Evolutionary conservation across 2,888 invertebrate species (phyloP).

Genomic region (Oligia fasciuncula): DNA sequence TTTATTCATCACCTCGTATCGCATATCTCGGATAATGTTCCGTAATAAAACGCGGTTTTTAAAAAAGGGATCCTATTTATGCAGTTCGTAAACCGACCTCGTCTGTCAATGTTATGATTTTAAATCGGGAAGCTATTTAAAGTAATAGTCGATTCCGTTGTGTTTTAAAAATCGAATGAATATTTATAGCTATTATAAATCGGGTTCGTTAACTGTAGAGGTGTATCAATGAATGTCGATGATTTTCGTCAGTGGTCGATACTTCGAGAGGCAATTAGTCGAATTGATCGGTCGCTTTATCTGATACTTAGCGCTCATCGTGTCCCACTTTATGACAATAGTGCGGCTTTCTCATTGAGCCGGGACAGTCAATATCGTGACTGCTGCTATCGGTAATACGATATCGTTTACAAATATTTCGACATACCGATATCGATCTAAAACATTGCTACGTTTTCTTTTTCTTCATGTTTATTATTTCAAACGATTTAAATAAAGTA

Average conservation of each 20-base stretch:
- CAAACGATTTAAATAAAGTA: slow-evolving; percentile 29
- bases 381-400: slow-evolving; percentile 77
- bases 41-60: slow-evolving; percentile 31
- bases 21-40: slow-evolving; percentile 26
- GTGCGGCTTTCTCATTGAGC: slow-evolving; percentile 71
- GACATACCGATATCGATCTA: slow-evolving; percentile 84
- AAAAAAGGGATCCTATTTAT: slow-evolving; percentile 31
- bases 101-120: slow-evolving; percentile 46
- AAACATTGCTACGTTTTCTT: slow-evolving; percentile 58
- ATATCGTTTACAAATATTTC: slow-evolving; percentile 89
- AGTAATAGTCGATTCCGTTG: slow-evolving; percentile 62
- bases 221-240: slow-evolving; percentile 48
- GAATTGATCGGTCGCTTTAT: slow-evolving; percentile 72
- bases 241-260: slow-evolving; percentile 56
- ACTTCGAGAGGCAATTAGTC: slow-evolving; percentile 69
- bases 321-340: slow-evolving; percentile 78
- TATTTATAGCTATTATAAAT: slow-evolving; percentile 58
- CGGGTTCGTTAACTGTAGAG: slow-evolving; percentile 38
- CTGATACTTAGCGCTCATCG: slow-evolving; percentile 73
- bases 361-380: slow-evolving; percentile 76
- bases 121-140: slow-evolving; percentile 54
- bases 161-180: slow-evolving; percentile 58
- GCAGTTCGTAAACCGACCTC: slow-evolving; percentile 32
- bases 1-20: slow-evolving; percentile 49
- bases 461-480: slow-evolving; percentile 35